phyloP scores from a whole-genome alignment of 1,140 invertebrate genomes.

The Oppia nitens region DNA sequence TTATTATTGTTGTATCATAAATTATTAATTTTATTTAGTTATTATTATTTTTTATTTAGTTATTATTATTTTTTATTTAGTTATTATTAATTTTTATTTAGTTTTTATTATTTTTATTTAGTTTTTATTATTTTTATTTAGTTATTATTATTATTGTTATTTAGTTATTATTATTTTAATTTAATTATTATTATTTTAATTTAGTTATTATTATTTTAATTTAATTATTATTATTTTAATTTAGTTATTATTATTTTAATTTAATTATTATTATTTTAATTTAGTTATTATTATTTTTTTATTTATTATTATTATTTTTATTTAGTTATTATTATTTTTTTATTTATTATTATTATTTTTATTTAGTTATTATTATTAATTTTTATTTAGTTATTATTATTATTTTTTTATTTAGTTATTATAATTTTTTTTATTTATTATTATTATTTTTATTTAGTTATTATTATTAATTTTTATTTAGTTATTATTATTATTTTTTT shows the following conservation, averaged over 20 bases:
- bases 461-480: no score
- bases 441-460: no score
- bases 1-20: neutral
- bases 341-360: neutral
- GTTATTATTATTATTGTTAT: no score
- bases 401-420: no score
- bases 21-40: neutral
- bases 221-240: neutral
- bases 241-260: neutral
- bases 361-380: neutral
- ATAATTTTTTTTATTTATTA: no score
- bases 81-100: neutral
- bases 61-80: neutral
- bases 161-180: conserved; percentile 7
- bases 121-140: neutral
- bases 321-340: neutral
- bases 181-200: neutral
- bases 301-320: neutral
- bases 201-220: neutral
- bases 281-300: neutral
- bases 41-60: neutral
- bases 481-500: no score
- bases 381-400: neutral
- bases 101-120: neutral
- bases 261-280: neutral